Conservation (phyloP, 2,888 invertebrate species). For the Diachrysia chrysitis region DNA sequence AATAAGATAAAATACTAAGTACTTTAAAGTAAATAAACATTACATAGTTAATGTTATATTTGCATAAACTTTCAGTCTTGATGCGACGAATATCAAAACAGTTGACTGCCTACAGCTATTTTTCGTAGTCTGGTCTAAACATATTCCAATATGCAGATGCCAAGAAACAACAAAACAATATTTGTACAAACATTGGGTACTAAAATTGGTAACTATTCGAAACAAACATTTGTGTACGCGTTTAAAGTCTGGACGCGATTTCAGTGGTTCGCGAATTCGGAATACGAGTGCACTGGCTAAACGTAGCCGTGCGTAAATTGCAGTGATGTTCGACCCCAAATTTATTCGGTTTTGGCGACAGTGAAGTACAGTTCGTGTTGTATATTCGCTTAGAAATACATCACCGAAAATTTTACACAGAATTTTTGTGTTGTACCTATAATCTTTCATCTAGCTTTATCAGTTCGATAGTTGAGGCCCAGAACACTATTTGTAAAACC, state of each 20-base stretch:
- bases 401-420: neutral
- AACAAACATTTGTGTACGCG: neutral
- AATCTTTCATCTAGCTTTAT: neutral
- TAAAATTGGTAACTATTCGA: neutral
- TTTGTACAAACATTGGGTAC: neutral
- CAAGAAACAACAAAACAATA: neutral
- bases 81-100: neutral
- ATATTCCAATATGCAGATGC: neutral
- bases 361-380: neutral
- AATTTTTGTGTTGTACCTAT: neutral
- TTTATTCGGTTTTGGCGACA: slow-evolving; percentile 5
- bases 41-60: too few species aligned
- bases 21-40: too few species aligned
- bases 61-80: neutral
- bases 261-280: neutral
- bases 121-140: neutral
- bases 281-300: neutral
- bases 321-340: slow-evolving; percentile 2
- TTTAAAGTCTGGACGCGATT: neutral
- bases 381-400: neutral
- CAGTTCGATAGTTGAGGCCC: neutral
- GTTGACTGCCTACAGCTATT: neutral
- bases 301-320: neutral
- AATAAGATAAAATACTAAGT: neutral
- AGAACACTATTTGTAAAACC: too few species aligned